Conservation (phyloP, 2,888 invertebrate genomes). For the Ariolimax columbianus region DNA sequence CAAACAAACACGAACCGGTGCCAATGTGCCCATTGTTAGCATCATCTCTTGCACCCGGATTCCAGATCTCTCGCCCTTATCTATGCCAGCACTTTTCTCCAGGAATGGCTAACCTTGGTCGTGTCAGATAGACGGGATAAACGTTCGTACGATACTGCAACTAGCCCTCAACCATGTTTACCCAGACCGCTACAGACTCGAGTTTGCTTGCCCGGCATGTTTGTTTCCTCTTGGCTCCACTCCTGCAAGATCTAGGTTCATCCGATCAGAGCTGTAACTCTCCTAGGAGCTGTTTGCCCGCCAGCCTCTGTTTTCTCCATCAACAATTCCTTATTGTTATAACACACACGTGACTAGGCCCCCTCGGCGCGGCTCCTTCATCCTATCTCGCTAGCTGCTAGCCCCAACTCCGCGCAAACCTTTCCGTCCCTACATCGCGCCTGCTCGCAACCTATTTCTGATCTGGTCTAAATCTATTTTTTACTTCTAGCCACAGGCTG, state of each 20-base stretch:
- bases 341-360: slow-evolving; percentile 29
- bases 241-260: slow-evolving; percentile 9
- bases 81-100: neutral
- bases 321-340: slow-evolving; percentile 28
- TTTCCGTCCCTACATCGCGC: too few species aligned
- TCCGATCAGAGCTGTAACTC: slow-evolving; percentile 35
- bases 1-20: slow-evolving; percentile 5
- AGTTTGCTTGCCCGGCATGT: slow-evolving; percentile 9
- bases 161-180: slow-evolving; percentile 30
- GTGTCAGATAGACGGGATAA: slow-evolving; percentile 35
- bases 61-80: neutral
- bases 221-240: slow-evolving; percentile 29
- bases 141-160: slow-evolving; percentile 1
- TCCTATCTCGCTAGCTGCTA: neutral
- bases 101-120: slow-evolving; percentile 13
- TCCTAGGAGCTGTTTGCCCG: neutral
- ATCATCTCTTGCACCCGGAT: neutral
- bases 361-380: neutral
- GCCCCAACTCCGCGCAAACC: too few species aligned
- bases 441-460: too few species aligned
- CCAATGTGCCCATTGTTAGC: neutral
- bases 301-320: slow-evolving; percentile 20
- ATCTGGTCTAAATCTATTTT: too few species aligned
- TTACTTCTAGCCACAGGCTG: too few species aligned
- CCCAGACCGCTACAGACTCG: slow-evolving; percentile 9